Base-by-base conservation (phyloP, 2,888 invertebrate genomes). In the Tipula confusa region DNA sequence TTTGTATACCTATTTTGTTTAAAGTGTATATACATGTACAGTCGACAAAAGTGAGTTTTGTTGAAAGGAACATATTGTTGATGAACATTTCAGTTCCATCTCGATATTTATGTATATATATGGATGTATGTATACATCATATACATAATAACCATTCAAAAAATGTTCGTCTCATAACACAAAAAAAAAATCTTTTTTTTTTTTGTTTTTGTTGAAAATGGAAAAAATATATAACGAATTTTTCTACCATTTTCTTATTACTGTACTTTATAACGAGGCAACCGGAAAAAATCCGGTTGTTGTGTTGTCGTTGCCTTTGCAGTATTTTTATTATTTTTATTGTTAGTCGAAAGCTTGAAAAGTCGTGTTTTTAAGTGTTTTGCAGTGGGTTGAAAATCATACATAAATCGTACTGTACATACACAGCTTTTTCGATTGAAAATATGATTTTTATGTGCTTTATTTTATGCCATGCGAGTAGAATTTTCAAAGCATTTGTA, bases 71-170 rank as follows among this genome's bases (percentile, higher is more conserved):
- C 24, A 64, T 64, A 64, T 64, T 64, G 64, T 64, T 64, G 64
- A 64, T 64, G 64, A 64, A 24, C 9, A 24, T 24, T 64, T 64
- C 2, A 64, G 24, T 24, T 64, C 64, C 24, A 24, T 64, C 0
- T 64, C 24, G 7, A 24, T 18, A 11, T 24, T 9, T 64, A 24
- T 64, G 9, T 38, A 64, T 24, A 11, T 36, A 36, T 11, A 36
- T 36, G 9, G 5, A 15, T 64, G 1, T 64, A 9, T 64, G 24
- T 64, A 64, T 6, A 43, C 64, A 64, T 24, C n/a, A n/a, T n/a
- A n/a, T n/a, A n/a, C n/a, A 64, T 64, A 64, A 64, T 64, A 64
- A 64, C 64, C 18, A 64, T 64, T 64, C 64, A 64, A 64, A 18
- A 64, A 64, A 18, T 64, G 18, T 64, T 64, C 64, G 64, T 64